phyloP scores from a whole-genome alignment of 2,113 vertebrate genomes.

The Eupsittula cactorum region DNA sequence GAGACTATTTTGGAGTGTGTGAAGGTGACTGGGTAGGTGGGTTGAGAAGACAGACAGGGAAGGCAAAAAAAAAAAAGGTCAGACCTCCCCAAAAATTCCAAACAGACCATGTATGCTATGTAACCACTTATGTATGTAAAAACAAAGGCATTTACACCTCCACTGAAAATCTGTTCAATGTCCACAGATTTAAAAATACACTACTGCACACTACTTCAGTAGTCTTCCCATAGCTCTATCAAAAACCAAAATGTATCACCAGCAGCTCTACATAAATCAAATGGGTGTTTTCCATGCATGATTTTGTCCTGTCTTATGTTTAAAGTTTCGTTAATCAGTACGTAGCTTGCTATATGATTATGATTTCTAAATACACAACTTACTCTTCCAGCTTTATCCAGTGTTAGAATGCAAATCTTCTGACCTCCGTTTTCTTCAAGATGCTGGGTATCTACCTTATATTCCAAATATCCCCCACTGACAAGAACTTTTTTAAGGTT shows the following conservation, averaged over 20 bases:
- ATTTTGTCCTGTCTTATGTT: background rate
- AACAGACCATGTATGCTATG: rapidly evolving
- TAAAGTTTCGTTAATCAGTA: background rate
- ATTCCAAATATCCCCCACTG: slow-evolving; percentile 89
- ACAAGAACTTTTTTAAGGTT: slow-evolving; percentile 95
- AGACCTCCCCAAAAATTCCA: background rate
- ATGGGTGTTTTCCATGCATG: rapidly evolving
- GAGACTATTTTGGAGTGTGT: background rate
- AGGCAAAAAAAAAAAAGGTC: no score
- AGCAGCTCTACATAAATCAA: background rate
- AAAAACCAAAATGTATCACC: background rate
- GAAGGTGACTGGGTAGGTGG: background rate
- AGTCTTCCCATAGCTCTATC: background rate
- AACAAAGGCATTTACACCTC: background rate
- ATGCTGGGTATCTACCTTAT: slow-evolving; percentile 87
- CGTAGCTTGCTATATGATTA: background rate
- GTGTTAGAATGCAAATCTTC: slow-evolving; percentile 84
- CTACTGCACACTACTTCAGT: background rate
- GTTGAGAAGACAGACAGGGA: rapidly evolving
- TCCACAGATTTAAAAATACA: background rate
- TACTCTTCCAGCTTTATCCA: slow-evolving; percentile 95
- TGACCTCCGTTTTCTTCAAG: slow-evolving; percentile 88
- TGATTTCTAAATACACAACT: slow-evolving; percentile 48
- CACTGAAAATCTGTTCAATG: background rate
- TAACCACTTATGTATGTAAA: background rate